Evolutionary conservation across 2,113 vertebrate genomes (phyloP).

Genomic region (Danionella cerebrum): DNA sequence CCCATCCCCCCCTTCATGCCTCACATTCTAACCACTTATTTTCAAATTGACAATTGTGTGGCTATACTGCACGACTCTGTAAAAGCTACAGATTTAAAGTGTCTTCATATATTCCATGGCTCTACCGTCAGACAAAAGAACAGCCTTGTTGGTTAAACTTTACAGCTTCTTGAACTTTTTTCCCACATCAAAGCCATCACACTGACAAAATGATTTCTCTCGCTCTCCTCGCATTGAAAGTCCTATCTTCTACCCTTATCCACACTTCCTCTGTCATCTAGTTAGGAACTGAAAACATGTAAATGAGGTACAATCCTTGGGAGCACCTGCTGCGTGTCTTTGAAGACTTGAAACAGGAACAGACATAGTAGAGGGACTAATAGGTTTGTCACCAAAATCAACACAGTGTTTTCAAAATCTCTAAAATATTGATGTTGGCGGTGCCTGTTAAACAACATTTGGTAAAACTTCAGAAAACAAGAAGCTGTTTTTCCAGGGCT

Average conservation of each 20-base stretch:
- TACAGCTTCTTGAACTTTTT: conserved; percentile 19
- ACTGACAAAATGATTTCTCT: conserved; percentile 31
- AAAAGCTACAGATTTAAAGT: not conserved
- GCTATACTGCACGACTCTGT: not conserved
- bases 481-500: conserved; percentile 35
- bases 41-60: not conserved
- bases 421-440: not conserved
- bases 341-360: conserved; percentile 31
- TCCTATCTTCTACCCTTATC: conserved; percentile 14
- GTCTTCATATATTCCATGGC: not conserved
- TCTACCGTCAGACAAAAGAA: not conserved
- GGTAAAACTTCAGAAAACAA: too few relatives aligned
- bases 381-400: conserved; percentile 4
- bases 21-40: too few relatives aligned
- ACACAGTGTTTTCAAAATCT: not conserved
- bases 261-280: not conserved
- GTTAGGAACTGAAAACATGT: conserved; percentile 39
- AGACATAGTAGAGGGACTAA: conserved; percentile 12
- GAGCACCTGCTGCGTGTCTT: conserved; percentile 8
- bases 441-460: not conserved
- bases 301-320: conserved; percentile 34
- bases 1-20: too few relatives aligned
- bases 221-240: conserved; percentile 1
- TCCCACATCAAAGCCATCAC: conserved; percentile 32
- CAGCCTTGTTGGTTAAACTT: conserved; percentile 14